A percentile compares a stretch with the other conserved stretches of the same genome.
Evolutionary conservation across 1,140 invertebrate species (phyloP).

Genomic region (Medauroidea extradentata): DNA sequence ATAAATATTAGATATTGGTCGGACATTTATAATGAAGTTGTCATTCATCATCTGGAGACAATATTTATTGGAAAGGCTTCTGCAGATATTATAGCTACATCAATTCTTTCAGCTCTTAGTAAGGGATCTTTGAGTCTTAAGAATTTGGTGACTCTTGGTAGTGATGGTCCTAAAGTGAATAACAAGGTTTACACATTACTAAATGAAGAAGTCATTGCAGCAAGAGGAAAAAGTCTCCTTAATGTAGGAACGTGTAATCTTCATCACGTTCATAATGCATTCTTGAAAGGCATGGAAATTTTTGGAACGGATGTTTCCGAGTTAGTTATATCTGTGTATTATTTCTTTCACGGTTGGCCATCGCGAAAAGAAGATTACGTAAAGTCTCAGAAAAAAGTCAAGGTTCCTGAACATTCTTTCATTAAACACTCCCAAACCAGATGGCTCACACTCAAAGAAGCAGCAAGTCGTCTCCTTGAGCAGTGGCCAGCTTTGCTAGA

Average conservation of each 20-base stretch:
- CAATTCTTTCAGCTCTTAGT: too few species aligned
- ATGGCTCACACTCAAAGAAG: slow-evolving; percentile 15
- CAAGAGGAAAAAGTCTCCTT: neutral
- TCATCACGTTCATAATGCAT: slow-evolving; percentile 17
- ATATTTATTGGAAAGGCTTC: too few species aligned
- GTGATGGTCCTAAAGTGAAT: too few species aligned
- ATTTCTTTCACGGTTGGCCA: slow-evolving; percentile 15
- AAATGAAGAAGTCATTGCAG: too few species aligned
- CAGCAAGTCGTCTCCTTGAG: slow-evolving; percentile 11
- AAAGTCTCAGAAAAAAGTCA: slow-evolving; percentile 10
- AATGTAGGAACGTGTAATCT: slow-evolving; percentile 14
- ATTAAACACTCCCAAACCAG: slow-evolving; percentile 12
- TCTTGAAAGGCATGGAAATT: slow-evolving; percentile 11
- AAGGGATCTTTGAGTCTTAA: too few species aligned
- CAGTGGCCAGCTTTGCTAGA: slow-evolving; percentile 5
- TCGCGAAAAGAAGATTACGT: slow-evolving; percentile 13
- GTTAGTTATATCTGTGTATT: slow-evolving; percentile 10
- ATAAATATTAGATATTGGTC: too few species aligned
- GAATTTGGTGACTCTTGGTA: too few species aligned
- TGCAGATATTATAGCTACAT: too few species aligned
- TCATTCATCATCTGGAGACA: too few species aligned
- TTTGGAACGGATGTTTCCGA: slow-evolving; percentile 8
- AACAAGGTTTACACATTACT: too few species aligned
- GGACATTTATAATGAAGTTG: too few species aligned
- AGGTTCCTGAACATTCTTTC: slow-evolving; percentile 7